Conservation (phyloP, 92 coral and sea anemone genomes). For the Hydrozoanthus gracilis region DNA sequence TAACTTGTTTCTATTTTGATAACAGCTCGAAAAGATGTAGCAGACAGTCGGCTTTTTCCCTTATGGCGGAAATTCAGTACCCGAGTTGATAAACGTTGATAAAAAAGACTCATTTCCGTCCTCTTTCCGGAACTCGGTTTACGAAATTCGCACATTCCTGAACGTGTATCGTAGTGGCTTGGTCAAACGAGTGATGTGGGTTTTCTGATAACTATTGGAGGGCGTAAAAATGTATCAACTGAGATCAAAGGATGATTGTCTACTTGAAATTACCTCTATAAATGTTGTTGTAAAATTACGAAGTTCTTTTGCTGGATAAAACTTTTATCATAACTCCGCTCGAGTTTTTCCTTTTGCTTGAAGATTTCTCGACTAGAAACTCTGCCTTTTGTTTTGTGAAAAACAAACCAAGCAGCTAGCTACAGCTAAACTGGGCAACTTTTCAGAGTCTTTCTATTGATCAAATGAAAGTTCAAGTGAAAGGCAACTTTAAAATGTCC, state of each 20-base stretch:
- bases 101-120: slow-evolving; percentile 30
- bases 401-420: no score
- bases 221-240: background rate
- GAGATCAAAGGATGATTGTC: background rate
- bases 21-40: slow-evolving; percentile 1
- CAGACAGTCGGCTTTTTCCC: background rate
- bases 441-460: no score
- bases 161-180: slow-evolving; percentile 16
- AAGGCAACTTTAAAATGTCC: no score
- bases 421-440: no score
- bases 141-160: background rate
- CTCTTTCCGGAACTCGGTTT: slow-evolving; percentile 17
- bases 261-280: no score
- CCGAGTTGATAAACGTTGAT: slow-evolving; percentile 32
- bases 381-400: no score
- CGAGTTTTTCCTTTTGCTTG: no score
- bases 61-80: slow-evolving; percentile 13
- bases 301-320: no score
- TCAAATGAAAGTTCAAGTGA: no score
- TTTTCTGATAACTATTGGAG: background rate
- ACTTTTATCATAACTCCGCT: no score
- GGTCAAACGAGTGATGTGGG: background rate
- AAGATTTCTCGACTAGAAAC: no score
- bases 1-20: background rate
- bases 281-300: no score